Conservation (phyloP, 1,140 invertebrate genomes). For the Caenorhabditis elegans region DNA sequence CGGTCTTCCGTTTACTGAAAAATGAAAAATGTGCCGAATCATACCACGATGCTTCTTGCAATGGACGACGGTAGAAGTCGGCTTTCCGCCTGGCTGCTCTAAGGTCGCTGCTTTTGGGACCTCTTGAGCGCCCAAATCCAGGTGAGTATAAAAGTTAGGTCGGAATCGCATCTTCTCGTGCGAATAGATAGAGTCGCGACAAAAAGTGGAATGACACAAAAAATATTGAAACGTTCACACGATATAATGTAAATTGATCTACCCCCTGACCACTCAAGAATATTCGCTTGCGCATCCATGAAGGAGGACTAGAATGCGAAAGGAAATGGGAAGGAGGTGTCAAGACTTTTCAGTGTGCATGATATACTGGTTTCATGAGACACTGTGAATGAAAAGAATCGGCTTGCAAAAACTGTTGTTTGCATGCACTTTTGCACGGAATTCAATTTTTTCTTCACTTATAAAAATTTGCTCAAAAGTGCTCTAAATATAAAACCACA, state of each 20-base stretch:
- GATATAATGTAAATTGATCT: slow-evolving; percentile 31
- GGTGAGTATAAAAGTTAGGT: slow-evolving; percentile 21
- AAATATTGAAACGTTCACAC: slow-evolving; percentile 31
- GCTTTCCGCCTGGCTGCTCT: slow-evolving; percentile 1
- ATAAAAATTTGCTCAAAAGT: too few species aligned
- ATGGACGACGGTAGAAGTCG: slow-evolving; percentile 30
- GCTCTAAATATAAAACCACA: too few species aligned
- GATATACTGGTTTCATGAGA: background rate
- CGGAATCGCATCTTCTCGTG: background rate
- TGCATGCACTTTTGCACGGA: background rate
- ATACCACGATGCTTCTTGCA: slow-evolving; percentile 8
- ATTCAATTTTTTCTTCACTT: too few species aligned
- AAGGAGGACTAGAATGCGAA: too few species aligned
- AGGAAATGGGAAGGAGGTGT: background rate
- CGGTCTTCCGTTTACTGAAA: background rate
- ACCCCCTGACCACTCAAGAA: slow-evolving; percentile 23
- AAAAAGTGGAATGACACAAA: slow-evolving; percentile 7
- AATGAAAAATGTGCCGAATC: background rate
- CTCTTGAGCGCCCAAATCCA: slow-evolving; percentile 13
- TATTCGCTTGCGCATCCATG: slow-evolving; percentile 15
- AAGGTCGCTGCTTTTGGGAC: slow-evolving; percentile 1
- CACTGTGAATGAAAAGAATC: background rate
- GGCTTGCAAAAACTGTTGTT: background rate
- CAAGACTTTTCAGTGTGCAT: background rate
- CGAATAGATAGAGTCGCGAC: background rate